Percentiles rank a stretch among this genome's conserved stretches.
phyloP scores from a whole-genome alignment of 2,113 vertebrate genomes.

The Grammomys surdaster region DNA sequence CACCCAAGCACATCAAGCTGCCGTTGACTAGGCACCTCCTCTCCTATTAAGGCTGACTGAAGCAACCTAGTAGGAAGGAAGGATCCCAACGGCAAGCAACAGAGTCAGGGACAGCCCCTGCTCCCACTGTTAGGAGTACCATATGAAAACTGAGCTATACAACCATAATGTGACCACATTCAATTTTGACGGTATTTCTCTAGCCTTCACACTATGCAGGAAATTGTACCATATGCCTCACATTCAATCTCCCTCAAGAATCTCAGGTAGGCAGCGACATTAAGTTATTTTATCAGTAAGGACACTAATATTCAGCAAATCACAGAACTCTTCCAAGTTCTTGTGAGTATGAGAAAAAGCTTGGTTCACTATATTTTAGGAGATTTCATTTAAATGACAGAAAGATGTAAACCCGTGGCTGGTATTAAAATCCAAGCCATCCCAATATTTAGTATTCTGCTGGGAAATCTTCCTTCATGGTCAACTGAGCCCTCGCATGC shows the following conservation, averaged over 20 bases:
- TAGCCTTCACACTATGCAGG: not conserved
- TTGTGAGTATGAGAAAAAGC: not conserved
- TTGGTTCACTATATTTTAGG: not conserved
- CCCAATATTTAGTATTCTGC: slow-evolving; percentile 26
- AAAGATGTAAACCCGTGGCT: slow-evolving; percentile 52
- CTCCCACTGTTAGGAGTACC: not conserved
- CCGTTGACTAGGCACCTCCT: not conserved
- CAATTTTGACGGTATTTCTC: not conserved
- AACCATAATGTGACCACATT: not conserved
- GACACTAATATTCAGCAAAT: not conserved
- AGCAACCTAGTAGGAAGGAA: not conserved
- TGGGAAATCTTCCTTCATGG: slow-evolving; percentile 47
- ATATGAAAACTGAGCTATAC: not conserved
- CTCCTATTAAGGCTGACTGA: not conserved
- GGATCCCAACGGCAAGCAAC: not conserved
- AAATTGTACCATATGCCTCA: not conserved
- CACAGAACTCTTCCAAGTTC: not conserved
- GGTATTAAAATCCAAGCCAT: not conserved
- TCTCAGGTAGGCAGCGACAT: not conserved
- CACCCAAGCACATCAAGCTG: not conserved
- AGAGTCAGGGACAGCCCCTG: not conserved
- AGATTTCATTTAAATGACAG: slow-evolving; percentile 47
- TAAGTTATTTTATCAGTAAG: not conserved
- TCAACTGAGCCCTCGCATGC: slow-evolving; percentile 6
- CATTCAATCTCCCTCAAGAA: not conserved